Base-by-base conservation (phyloP, 2,888 invertebrate species). In the Linyphia triangularis region DNA sequence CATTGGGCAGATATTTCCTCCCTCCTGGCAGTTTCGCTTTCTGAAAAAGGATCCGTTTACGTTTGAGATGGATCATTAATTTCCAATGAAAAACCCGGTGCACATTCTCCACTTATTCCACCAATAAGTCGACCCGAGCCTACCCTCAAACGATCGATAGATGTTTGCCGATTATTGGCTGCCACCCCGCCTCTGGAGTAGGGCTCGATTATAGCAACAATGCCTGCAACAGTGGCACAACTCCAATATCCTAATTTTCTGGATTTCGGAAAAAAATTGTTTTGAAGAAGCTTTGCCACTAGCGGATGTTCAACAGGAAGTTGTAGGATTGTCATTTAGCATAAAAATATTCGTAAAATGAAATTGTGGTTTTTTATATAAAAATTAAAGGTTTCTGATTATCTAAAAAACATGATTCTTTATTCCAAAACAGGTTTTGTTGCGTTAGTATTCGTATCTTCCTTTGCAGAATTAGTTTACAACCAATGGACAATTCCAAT, bases 21-120 rank as follows among this genome's bases (percentile, higher is more conserved):
- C 75, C 65, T 59, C 26, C 19, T 72, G 30, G 70, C 30, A 57
- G 28, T 30, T 86, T 86, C 79, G 26, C 63, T 79, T 73, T 70
- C 78, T 61, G 57, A 70, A 67, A 70, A 86, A 86, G 75, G 75
- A 88, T 88, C 75, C 86, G 86, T 88, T 88, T 88, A 88, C 75
- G 86, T 88, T 88, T 69, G 81, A 67, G 59, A 88, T 75, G 86
- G 86, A 81, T 88, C 86, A 88, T 88, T 88, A 88, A 88, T 88
- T 88, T 88, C 86, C 86, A 81, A 88, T 88, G 81, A 75, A 88
- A 88, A 86, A 88, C 37, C 59, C 59, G 10, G 24, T 16, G 57
- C 22, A 40, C 63, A 19, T 70, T 72, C 61, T 72, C 63, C 79
- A 70, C 79, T 79, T 79, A 86, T 79, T 65, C 85, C 70, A 67